Evolutionary conservation across 2,888 invertebrate genomes (phyloP), one percentile per base, ranked within the genome.

Genomic region (Ophion ventricosus): DNA sequence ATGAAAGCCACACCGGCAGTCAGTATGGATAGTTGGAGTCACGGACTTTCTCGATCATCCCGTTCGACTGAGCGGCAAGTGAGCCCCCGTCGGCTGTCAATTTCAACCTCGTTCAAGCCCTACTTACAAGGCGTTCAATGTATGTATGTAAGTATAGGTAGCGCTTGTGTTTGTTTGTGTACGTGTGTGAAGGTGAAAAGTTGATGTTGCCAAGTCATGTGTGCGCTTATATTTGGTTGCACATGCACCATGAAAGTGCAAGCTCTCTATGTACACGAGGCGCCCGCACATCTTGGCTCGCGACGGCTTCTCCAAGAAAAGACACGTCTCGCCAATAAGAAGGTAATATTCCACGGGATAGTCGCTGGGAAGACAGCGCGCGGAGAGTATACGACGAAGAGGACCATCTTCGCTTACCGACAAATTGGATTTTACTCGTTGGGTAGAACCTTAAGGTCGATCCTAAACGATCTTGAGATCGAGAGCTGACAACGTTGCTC

Each of bases 311-410:
- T 57, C 74, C 8, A 56, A 54, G 49, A 40, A 82, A 79, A 63
- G 78, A 81, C 85, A 79, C 84, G 83, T 85, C 73, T 57, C 75
- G 54, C 81, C 85, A 84, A 85, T 85, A 85, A 85, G 79, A 85
- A 85, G 75, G 76, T 73, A 82, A 85, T 84, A 82, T 85, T 84
- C 79, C 67, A 29, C 74, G 54, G 57, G 35, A 75, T 78, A 74
- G 78, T 70, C 61, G 56, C 49, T 64, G 40, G 59, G 72, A 82
- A 64, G 49, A 59, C 14, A 43, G 61, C 23, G 40, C 25, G 79
- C 54, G 70, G 75, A 80, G 72, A 69, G 72, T 78, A 67, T 63
- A 75, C 75, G 64, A 78, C 57, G 84, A 70, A 54, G 10, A n/a
- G 59, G 54, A 56, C 69, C 59, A 73, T 61, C 61, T 70, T 64